A percentile compares a stretch with the other conserved stretches of the same genome.
These are phyloP conservation scores for Sarcoramphus papa DNA, from an alignment of 2,797 vertebrate species.

Conservation along the genomic window DNA sequence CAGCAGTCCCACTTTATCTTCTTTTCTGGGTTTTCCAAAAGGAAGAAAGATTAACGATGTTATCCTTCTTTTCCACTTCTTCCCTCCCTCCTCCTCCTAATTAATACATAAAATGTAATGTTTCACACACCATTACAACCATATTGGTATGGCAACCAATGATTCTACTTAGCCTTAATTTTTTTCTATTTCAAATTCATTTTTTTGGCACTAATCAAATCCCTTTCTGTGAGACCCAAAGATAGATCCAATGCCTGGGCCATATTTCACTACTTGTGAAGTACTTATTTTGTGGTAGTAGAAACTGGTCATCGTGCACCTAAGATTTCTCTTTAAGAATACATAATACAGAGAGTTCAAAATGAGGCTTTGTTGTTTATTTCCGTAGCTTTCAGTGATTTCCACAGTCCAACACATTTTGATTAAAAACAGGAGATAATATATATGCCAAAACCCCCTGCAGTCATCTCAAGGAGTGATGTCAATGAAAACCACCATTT, in stretches of 20 bases:
- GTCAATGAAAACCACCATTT: background rate
- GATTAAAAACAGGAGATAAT: background rate
- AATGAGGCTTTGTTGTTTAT: background rate
- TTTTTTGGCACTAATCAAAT: background rate
- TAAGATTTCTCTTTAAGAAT: background rate
- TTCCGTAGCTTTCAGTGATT: background rate
- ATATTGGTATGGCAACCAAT: background rate
- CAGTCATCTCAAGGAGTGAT: background rate
- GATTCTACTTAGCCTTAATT: background rate
- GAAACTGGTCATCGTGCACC: fast-evolving
- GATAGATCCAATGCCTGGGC: background rate
- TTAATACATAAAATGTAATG: background rate
- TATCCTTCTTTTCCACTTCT: background rate
- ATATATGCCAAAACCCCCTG: background rate
- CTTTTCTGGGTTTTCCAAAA: background rate
- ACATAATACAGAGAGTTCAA: background rate
- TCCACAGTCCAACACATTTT: background rate
- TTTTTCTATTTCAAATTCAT: background rate
- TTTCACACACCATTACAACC: background rate
- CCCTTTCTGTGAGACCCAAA: background rate
- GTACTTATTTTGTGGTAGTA: background rate
- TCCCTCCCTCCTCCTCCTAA: background rate
- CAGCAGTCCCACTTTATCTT: background rate
- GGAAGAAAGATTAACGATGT: background rate
- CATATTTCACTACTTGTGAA: background rate